Percentiles rank a stretch among this genome's conserved stretches.
Conservation (phyloP, 2,113 vertebrate species). For the Hemiscyllium ocellatum region DNA sequence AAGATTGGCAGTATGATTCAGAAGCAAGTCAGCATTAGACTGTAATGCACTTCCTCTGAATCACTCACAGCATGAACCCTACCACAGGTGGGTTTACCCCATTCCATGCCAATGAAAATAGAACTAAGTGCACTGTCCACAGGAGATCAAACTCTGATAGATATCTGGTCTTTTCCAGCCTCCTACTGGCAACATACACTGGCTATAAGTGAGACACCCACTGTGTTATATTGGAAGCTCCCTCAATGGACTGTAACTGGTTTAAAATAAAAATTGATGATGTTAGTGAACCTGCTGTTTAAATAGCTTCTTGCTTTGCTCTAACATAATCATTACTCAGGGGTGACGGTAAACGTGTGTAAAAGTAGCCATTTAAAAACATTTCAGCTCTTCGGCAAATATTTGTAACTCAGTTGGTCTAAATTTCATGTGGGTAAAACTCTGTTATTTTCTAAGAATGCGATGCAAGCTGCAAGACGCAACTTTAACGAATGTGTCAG, state of each 20-base stretch:
- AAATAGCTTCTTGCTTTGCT: neutral
- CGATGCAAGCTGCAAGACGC: neutral
- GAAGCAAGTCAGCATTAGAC: neutral
- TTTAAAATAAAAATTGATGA: neutral
- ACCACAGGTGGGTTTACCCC: neutral
- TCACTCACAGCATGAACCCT: neutral
- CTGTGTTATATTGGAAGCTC: neutral
- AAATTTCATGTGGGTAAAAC: neutral
- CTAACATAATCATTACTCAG: neutral
- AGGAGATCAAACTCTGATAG: neutral
- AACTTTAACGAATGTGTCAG: neutral
- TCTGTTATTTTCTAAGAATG: neutral
- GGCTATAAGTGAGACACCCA: neutral
- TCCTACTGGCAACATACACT: neutral
- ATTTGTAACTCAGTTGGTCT: neutral
- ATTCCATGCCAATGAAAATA: neutral
- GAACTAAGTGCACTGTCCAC: neutral
- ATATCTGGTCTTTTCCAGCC: slow-evolving; percentile 1
- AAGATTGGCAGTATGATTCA: neutral
- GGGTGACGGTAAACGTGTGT: neutral
- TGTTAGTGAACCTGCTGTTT: neutral
- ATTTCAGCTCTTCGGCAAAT: neutral
- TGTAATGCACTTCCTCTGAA: neutral
- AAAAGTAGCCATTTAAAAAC: neutral
- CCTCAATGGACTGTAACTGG: neutral